Conservation (phyloP, 1,140 invertebrate species). For the Drosophila paulistorum region DNA sequence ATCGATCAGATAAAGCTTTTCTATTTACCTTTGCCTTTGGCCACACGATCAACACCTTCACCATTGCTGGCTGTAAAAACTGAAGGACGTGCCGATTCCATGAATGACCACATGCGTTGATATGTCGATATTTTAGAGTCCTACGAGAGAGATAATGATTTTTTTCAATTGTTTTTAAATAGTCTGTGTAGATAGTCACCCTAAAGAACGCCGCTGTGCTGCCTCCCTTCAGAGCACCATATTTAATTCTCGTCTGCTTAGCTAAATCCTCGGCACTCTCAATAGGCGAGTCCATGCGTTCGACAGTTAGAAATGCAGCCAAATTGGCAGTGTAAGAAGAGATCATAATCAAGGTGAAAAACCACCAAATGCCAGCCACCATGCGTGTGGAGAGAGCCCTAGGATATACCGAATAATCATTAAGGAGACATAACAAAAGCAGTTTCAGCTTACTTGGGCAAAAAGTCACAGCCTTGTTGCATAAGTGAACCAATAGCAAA, state of each 20-base stretch:
- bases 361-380: slow-evolving; percentile 98
- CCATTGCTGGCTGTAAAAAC: slow-evolving; percentile 93
- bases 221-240: slow-evolving; percentile 96
- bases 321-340: slow-evolving; percentile 99
- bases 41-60: slow-evolving; percentile 93
- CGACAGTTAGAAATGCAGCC: slow-evolving; percentile 98
- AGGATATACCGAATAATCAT: slow-evolving; percentile 48
- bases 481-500: slow-evolving; percentile 97
- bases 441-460: slow-evolving; percentile 89
- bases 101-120: slow-evolving; percentile 96
- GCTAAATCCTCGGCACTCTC: slow-evolving; percentile 97
- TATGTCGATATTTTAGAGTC: slow-evolving; percentile 96
- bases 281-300: slow-evolving; percentile 97
- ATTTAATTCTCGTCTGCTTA: slow-evolving; percentile 98
- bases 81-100: slow-evolving; percentile 92
- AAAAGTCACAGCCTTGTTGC: slow-evolving; percentile 95
- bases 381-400: slow-evolving; percentile 94
- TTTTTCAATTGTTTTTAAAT: no score
- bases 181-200: slow-evolving; percentile 83
- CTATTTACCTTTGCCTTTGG: slow-evolving; percentile 89
- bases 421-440: background rate
- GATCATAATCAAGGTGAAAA: slow-evolving; percentile 99
- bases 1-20: no score
- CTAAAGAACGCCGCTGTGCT: slow-evolving; percentile 96
- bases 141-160: slow-evolving; percentile 83